Percentiles rank a stretch among this genome's conserved stretches.
Conservation (phyloP, 2,113 vertebrate species). For the Gopherus flavomarginatus region DNA sequence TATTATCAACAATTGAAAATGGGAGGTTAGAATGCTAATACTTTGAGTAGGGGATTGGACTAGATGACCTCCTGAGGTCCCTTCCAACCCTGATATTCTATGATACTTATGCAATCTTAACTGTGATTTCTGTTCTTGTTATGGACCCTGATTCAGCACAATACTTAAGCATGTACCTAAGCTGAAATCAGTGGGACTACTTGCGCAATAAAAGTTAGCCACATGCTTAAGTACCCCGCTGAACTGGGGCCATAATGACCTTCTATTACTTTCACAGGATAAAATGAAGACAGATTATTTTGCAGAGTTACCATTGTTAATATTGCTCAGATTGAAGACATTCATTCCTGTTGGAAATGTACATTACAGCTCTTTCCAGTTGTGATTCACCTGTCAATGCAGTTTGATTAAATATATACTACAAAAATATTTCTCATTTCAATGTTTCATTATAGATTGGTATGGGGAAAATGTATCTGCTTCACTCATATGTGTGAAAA, state of each 20-base stretch:
- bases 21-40: neutral
- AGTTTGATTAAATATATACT: conserved; percentile 8
- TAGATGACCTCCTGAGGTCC: too few relatives aligned
- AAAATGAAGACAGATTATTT: neutral
- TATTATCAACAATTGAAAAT: neutral
- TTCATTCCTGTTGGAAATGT: neutral
- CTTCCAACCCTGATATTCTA: too few relatives aligned
- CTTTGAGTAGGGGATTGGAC: too few relatives aligned
- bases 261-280: neutral
- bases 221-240: conserved; percentile 22
- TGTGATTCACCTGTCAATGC: conserved; percentile 22
- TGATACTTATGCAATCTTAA: neutral
- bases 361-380: neutral
- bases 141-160: neutral
- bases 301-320: neutral
- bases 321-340: neutral
- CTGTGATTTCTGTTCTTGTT: neutral
- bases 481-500: accelerated
- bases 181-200: neutral
- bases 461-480: neutral
- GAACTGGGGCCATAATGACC: neutral
- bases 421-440: neutral
- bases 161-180: neutral
- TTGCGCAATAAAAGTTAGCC: neutral
- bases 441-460: neutral